These are phyloP conservation scores for Psilanteris sp. DNA, from an alignment of 1,140 invertebrate species.

Conservation along the genomic window DNA sequence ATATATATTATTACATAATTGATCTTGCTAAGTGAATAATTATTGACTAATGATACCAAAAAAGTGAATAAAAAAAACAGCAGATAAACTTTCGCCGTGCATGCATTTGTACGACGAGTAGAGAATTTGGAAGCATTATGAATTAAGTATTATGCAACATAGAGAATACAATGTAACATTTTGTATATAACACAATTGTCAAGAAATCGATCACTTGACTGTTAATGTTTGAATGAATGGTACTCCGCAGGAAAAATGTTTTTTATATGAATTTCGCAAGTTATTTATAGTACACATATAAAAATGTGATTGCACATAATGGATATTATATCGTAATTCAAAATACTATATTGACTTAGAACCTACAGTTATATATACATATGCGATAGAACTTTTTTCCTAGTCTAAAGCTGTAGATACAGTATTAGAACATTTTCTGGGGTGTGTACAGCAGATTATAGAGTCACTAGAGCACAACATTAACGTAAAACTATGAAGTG, in stretches of 20 bases:
- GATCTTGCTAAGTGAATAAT: slow-evolving; percentile 13
- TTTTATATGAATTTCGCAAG: slow-evolving; percentile 48
- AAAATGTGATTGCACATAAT: slow-evolving; percentile 42
- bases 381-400: slow-evolving; percentile 48
- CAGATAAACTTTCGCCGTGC: slow-evolving; percentile 14
- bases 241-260: slow-evolving; percentile 31
- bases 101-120: slow-evolving; percentile 37
- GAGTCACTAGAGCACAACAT: slow-evolving; percentile 35
- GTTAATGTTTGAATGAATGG: slow-evolving; percentile 33
- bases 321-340: slow-evolving; percentile 30
- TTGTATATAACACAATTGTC: slow-evolving; percentile 40
- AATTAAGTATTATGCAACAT: slow-evolving; percentile 25
- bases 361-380: slow-evolving; percentile 34
- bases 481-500: slow-evolving; percentile 25
- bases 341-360: slow-evolving; percentile 36
- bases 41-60: no score
- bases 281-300: slow-evolving; percentile 35
- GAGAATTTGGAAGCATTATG: slow-evolving; percentile 17
- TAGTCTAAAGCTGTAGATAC: slow-evolving; percentile 37
- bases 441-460: slow-evolving; percentile 47
- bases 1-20: slow-evolving; percentile 13
- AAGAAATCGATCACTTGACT: slow-evolving; percentile 35
- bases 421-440: slow-evolving; percentile 47
- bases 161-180: slow-evolving; percentile 33
- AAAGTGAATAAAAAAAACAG: no score